Percentiles rank a stretch among this genome's conserved stretches.
phyloP scores from a whole-genome alignment of 2,113 vertebrate genomes.

The Albula goreensis region DNA sequence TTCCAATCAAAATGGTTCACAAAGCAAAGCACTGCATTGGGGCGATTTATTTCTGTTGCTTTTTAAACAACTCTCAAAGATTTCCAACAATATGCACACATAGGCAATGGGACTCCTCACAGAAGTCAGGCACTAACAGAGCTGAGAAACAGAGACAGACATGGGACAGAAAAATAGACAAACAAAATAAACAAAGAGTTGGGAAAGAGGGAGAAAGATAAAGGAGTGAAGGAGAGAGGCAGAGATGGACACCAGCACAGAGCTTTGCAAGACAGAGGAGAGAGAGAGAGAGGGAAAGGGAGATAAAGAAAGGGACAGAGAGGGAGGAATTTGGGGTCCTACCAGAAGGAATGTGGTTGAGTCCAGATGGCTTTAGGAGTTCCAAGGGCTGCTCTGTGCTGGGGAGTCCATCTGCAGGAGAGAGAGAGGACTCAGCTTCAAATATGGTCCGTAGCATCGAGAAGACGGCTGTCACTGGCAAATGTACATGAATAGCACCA shows the following conservation, averaged over 20 bases:
- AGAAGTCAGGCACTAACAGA: background rate
- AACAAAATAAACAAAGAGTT: background rate
- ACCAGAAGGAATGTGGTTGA: slow-evolving; percentile 67
- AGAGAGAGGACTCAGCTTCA: slow-evolving; percentile 67
- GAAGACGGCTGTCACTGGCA: slow-evolving; percentile 27
- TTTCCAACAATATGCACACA: background rate
- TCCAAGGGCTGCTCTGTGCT: slow-evolving; percentile 69
- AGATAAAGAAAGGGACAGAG: slow-evolving; percentile 4
- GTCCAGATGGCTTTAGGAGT: slow-evolving; percentile 69
- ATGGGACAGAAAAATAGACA: background rate
- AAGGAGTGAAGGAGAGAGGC: background rate
- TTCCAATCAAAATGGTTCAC: too few relatives aligned
- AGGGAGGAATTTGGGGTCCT: slow-evolving; percentile 31
- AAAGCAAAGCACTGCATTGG: background rate
- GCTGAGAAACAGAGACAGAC: background rate
- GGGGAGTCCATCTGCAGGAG: slow-evolving; percentile 70
- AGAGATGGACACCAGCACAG: background rate
- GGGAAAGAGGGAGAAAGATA: background rate
- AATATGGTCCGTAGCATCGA: slow-evolving; percentile 71
- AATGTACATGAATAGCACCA: background rate
- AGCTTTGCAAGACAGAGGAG: background rate
- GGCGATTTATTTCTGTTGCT: background rate
- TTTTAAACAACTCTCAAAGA: too few relatives aligned
- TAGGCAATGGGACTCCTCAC: too few relatives aligned
- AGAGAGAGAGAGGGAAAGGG: slow-evolving; percentile 4